Percentiles rank a stretch among this genome's conserved stretches.
phyloP scores from a whole-genome alignment of 2,888 invertebrate genomes.

The Antheraea yamamai region DNA sequence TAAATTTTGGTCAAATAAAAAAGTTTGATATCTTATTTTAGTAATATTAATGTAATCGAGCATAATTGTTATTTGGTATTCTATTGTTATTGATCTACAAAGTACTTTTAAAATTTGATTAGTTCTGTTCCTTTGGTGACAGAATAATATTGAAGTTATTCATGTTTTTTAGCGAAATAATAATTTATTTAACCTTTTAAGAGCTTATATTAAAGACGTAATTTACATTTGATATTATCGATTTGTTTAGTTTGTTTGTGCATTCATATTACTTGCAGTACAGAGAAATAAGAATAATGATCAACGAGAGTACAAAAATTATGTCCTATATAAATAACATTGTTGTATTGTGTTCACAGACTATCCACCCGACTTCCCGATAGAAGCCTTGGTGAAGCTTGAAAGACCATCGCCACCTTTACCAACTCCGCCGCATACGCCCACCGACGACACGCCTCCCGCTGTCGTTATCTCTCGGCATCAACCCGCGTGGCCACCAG shows the following conservation, averaged over 20 bases:
- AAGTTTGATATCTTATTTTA: not conserved
- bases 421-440: conserved; percentile 88
- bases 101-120: not conserved
- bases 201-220: not conserved
- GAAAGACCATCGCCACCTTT: conserved; percentile 84
- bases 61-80: not conserved
- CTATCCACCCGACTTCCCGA: conserved; percentile 82
- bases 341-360: conserved; percentile 61
- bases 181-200: not conserved
- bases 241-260: not conserved
- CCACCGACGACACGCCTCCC: conserved; percentile 83
- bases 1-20: not conserved
- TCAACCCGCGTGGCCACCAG: conserved; percentile 64
- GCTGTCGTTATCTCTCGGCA: conserved; percentile 73
- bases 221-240: not conserved
- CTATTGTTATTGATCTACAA: not conserved
- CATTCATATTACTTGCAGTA: not conserved
- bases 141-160: not conserved
- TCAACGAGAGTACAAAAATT: too few relatives aligned
- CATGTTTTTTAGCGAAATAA: not conserved
- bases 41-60: not conserved
- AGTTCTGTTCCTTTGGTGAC: not conserved
- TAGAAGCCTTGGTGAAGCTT: conserved; percentile 82
- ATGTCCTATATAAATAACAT: not conserved
- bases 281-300: not conserved